phyloP scores from a whole-genome alignment of 2,797 vertebrate species.

The Gallinago nigripennis region DNA sequence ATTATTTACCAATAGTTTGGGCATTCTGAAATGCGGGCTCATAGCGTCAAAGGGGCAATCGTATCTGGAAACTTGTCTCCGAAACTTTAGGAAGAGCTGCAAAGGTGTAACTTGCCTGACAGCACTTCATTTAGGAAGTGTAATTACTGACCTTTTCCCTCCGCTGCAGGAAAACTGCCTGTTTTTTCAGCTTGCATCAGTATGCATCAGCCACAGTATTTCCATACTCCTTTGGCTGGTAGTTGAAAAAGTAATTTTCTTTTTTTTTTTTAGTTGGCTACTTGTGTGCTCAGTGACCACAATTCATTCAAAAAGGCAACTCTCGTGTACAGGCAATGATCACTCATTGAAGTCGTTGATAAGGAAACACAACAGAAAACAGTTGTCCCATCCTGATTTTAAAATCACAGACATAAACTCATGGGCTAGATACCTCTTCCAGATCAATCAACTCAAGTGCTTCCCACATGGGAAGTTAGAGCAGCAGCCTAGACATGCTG shows the following conservation, averaged over 20 bases:
- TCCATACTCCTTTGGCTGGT: background rate
- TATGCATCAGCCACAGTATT: background rate
- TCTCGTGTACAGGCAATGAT: background rate
- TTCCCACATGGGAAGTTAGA: background rate
- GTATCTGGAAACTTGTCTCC: background rate
- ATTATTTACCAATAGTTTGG: background rate
- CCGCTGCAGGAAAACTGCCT: background rate
- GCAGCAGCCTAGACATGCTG: background rate
- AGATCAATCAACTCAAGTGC: background rate
- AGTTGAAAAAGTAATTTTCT: background rate
- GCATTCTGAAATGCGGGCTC: background rate
- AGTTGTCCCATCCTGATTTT: background rate
- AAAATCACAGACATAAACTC: background rate
- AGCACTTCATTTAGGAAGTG: background rate
- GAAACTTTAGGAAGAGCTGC: background rate
- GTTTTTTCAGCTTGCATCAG: background rate
- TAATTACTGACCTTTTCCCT: background rate
- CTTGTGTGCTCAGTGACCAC: background rate
- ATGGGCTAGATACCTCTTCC: background rate
- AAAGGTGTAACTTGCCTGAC: background rate
- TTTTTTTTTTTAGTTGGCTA: background rate
- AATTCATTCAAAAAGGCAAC: background rate
- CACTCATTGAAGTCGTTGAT: rapidly evolving
- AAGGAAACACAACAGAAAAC: background rate
- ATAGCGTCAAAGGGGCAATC: background rate